Base-by-base conservation (phyloP, 1,140 invertebrate species). In the Scylla paramamosain region DNA sequence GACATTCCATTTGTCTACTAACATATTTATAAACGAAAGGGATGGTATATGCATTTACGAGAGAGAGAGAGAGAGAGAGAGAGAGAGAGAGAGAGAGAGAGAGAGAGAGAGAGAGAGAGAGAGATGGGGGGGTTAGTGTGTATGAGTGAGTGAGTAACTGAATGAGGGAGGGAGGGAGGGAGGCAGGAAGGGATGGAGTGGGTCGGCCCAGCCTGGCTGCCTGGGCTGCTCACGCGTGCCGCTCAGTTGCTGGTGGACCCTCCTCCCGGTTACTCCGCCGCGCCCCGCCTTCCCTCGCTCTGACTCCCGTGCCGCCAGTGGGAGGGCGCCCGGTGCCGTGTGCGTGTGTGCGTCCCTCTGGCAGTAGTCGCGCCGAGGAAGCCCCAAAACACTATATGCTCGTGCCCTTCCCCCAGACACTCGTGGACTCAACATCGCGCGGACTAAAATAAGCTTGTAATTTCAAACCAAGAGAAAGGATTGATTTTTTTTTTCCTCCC, bases 251-350 rank as follows among this genome's bases (percentile, higher is more conserved):
- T 77, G 67, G 67, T 77, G 67, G 67, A n/a, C 67, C 20, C 20
- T 77, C 67, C 67, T 77, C 67, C 67, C 20, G 67, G 67, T 77
- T 77, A 77, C 67, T 77, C 67, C 67, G 67, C 67, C 67, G 67
- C 67, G 67, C 67, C 67, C 67, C 67, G 67, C 67, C 67, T 77
- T 77, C 67, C 67, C 67, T 77, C 67, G 8, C 67, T 77, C 67
- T 77, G 6, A 20, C n/a, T n/a, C 20, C 67, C 67, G 67, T 77
- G 67, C 67, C 67, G 67, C 67, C 67, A 77, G 67, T 77, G 67
- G 67, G 67, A 77, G 67, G 67, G 67, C 67, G 67, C 6, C 67
- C 67, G 67, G 67, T 77, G 67, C 25, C 67, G 67, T 77, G 67
- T n/a, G 67, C 67, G 67, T 77, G 67, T 77, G 67, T 77, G 67